Base-by-base conservation (phyloP, 2,113 vertebrate species). In the Brachyhypopomus gauderio region DNA sequence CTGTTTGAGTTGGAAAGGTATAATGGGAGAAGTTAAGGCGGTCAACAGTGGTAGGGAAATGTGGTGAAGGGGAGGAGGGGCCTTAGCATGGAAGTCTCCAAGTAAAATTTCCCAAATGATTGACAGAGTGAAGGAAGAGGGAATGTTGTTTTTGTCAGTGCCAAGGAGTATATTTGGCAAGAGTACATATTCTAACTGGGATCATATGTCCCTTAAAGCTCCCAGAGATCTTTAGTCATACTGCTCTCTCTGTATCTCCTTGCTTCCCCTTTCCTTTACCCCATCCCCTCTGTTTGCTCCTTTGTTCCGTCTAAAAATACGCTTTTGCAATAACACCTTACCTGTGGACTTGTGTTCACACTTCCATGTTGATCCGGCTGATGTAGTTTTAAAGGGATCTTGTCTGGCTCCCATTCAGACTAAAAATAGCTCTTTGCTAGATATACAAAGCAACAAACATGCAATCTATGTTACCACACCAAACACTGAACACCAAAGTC, bases 1-100 rank as follows among this genome's bases (percentile, higher is more conserved):
- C 80, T 88, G 86, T 90, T 91, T 91, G 86, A 90, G 85, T 91
- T 92, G 91, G 92, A 93, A 89, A 89, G 90, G 89, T 89, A 73
- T 82, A 91, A 88, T 86, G 85, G 89, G 89, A 87, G 88, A 90
- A 88, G 80, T 89, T 88, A 85, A 89, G 88, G 86, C 89, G 88
- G 85, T 83, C 69, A 64, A 63, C 80, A 75, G 74, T 17, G 63
- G 75, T 63, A 85, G 72, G 78, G 76, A 85, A 83, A 78, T 83
- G 80, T 88, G 84, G 89, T 89, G 89, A 88, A n/a, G 69, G 80
- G 59, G 69, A 75, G 74, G 67, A 79, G 58, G 7, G 66, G 77
- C 70, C 27, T 60, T 74, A 82, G 76, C 66, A 81, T 84, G 83
- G 85, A 82, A 79, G 77, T 84, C 27, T 86, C 77, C 58, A 62